Evolutionary conservation across 2,113 vertebrate genomes (phyloP), one percentile per base, ranked within the genome.

Genomic region (Sylvietta virens): DNA sequence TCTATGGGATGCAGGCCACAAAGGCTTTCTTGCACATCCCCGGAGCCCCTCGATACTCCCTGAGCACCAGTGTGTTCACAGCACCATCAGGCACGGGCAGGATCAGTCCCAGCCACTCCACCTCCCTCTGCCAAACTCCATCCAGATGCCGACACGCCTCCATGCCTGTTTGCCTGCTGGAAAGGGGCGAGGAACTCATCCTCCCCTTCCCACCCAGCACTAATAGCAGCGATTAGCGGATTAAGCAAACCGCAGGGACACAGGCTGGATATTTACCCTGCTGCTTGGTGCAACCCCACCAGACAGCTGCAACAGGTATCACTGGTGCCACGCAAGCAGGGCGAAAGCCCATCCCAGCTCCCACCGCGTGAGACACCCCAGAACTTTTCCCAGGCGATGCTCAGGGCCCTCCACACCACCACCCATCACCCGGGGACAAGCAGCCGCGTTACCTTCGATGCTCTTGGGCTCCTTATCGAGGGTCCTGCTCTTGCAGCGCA

Each of bases 401-500:
- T 65, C 9, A 0, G n/a, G 37, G 11, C 60, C 51, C 57, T 33
- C 28, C 60, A 15, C 8, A 39, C 7, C 1, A 0, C 21, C 57
- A 6, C 15, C 45, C 71, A 9, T 11, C 66, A 2, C 2, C n/a
- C 11, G 0, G 21, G 13, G 24, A 24, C 15, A 4, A 15, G 13
- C 42, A 24, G 47, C 7, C 0, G 13, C 6, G 0, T 91, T 96
- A 98, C 98, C 98, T 94, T 98, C 88, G 4, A 98, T 22, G 87
- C 92, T 85, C 37, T 97, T 96, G 16, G 98, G 98, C 82, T 98
- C 98, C 17, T n/a, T 51, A 6, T 97, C 91, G 51, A 99, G 95
- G 40, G 98, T 98, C 93, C 97, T 98, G 93, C 97, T 98, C 94
- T 98, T 98, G 88, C 98, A 97, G 45, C 98, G 98, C 27, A 98